Percentiles rank a stretch among this genome's conserved stretches.
Conservation (phyloP, 2,888 invertebrate genomes). For the Archips xylosteana region DNA sequence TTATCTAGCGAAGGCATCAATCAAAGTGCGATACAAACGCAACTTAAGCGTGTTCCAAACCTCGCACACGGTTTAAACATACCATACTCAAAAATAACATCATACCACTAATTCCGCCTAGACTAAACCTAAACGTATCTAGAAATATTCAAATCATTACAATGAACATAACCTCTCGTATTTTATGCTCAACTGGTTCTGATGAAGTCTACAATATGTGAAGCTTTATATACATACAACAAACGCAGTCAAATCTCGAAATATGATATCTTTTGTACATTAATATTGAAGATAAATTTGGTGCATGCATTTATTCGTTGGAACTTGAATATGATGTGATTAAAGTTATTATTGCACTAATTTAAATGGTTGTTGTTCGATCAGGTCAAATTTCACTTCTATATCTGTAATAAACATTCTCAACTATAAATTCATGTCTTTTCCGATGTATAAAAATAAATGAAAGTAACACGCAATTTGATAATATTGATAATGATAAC, state of each 20-base stretch:
- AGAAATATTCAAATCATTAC: constrained; percentile 55
- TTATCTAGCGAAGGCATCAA: constrained; percentile 77
- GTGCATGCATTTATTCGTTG: constrained; percentile 45
- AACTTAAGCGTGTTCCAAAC: constrained; percentile 64
- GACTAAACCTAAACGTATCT: constrained; percentile 75
- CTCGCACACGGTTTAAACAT: constrained; percentile 70
- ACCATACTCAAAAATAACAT: constrained; percentile 67
- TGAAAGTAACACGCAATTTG: constrained; percentile 44
- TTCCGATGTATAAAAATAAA: constrained; percentile 39
- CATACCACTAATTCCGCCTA: constrained; percentile 74
- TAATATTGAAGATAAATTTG: constrained; percentile 44
- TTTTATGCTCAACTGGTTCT: constrained; percentile 58
- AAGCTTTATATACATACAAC: constrained; percentile 83
- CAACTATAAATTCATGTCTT: constrained; percentile 32
- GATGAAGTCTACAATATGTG: constrained; percentile 50
- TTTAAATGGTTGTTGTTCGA: constrained; percentile 33
- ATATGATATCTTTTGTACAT: constrained; percentile 53
- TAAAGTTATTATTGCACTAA: constrained; percentile 50
- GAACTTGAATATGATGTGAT: constrained; percentile 35
- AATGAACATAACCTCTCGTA: constrained; percentile 43
- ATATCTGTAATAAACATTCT: constrained; percentile 30
- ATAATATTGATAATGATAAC: constrained; percentile 43
- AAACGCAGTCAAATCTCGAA: constrained; percentile 59
- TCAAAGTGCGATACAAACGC: constrained; percentile 67
- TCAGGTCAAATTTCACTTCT: constrained; percentile 25